These are phyloP conservation scores for Naso thynnoides DNA, from an alignment of 2,797 vertebrate genomes.

Conservation along the genomic window DNA sequence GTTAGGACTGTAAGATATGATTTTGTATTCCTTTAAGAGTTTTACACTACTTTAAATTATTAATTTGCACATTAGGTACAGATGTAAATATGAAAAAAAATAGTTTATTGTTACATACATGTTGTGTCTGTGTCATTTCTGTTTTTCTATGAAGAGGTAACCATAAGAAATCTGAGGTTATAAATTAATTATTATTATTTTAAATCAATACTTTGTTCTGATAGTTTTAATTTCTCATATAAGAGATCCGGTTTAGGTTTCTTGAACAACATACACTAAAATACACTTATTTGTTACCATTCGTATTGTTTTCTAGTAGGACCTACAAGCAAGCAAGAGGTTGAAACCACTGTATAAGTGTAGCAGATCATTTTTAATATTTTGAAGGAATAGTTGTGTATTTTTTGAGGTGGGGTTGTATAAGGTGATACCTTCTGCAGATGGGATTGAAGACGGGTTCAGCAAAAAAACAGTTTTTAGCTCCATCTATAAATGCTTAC, in stretches of 20 bases:
- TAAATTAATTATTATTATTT: constrained; percentile 1
- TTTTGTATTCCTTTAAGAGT: constrained; percentile 88
- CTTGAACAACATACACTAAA: neutral
- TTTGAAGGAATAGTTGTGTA: too few relatives aligned
- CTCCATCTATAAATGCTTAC: too few relatives aligned
- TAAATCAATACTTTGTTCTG: neutral
- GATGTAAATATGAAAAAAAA: constrained; percentile 87
- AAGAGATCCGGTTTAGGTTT: constrained; percentile 2
- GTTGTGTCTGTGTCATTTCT: constrained; percentile 85
- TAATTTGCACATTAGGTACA: constrained; percentile 91
- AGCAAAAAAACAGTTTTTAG: too few relatives aligned
- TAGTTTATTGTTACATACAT: constrained; percentile 90
- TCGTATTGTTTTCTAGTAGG: constrained; percentile 3
- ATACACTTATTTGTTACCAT: constrained; percentile 10
- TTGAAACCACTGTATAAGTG: too few relatives aligned
- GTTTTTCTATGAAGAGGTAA: constrained; percentile 37
- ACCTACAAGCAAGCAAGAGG: neutral
- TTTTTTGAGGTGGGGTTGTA: too few relatives aligned
- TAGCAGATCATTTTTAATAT: too few relatives aligned
- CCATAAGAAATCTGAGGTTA: constrained; percentile 1
- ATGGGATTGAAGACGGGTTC: too few relatives aligned
- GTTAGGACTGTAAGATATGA: constrained; percentile 85
- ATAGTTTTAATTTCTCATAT: constrained; percentile 9
- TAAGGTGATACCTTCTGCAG: too few relatives aligned
- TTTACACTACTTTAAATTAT: constrained; percentile 87